These are phyloP conservation scores for Cinara cedri DNA, from an alignment of 2,888 invertebrate species.

Conservation along the genomic window DNA sequence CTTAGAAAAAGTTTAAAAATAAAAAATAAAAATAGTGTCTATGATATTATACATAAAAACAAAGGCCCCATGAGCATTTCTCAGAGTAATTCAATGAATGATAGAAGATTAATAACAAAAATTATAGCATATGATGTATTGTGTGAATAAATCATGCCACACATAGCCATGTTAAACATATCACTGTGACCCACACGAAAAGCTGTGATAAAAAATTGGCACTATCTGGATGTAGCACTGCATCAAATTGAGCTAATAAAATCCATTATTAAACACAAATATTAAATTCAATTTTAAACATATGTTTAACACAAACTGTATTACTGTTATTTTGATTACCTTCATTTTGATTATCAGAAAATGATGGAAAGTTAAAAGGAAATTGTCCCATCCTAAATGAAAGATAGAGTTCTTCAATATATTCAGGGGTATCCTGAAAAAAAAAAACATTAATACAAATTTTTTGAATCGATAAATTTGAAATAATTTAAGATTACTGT, in stretches of 20 bases:
- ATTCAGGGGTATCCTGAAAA: no score
- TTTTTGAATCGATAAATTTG: no score
- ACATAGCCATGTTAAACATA: constrained; percentile 90
- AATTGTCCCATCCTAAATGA: constrained; percentile 98
- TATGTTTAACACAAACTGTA: no score
- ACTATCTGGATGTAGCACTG: constrained; percentile 86
- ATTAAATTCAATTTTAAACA: constrained; percentile 21
- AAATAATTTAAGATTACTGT: constrained; percentile 66
- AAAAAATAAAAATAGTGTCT: not conserved
- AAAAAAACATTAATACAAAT: no score
- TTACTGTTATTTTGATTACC: constrained; percentile 63
- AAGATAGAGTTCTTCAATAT: no score
- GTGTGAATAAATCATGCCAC: constrained; percentile 70
- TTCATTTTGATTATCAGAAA: constrained; percentile 82
- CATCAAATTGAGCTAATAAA: constrained; percentile 74
- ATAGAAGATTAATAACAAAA: constrained; percentile 20
- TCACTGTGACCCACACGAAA: constrained; percentile 89
- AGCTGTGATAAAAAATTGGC: constrained; percentile 92
- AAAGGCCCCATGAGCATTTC: not conserved
- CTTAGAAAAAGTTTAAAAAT: not conserved
- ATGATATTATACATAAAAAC: not conserved
- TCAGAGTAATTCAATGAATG: constrained; percentile 1
- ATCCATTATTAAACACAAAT: constrained; percentile 58
- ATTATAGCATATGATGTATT: not conserved
- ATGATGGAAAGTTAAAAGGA: constrained; percentile 95